Evolutionary conservation across 2,113 vertebrate genomes (phyloP).

Genomic region (Psilopsiagon aurifrons): DNA sequence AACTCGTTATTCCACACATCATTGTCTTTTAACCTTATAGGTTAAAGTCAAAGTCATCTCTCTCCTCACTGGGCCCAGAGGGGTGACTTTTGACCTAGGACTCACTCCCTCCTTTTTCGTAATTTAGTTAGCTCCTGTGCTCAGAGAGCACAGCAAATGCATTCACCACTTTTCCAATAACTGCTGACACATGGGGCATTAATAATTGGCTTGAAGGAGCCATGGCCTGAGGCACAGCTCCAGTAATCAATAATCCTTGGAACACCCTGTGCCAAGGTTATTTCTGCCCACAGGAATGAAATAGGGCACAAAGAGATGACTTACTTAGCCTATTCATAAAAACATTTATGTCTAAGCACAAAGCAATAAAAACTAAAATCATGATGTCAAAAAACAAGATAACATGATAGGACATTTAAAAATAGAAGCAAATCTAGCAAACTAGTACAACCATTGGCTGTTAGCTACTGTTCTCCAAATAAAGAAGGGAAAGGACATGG

Average conservation of each 20-base stretch:
- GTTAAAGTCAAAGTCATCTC: neutral
- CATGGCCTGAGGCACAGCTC: constrained; percentile 1
- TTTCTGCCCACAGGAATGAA: constrained; percentile 1
- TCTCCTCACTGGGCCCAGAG: neutral
- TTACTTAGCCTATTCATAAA: constrained; percentile 19
- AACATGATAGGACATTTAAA: neutral
- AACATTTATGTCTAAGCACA: neutral
- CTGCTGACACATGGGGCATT: constrained; percentile 6
- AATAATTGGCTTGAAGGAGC: constrained; percentile 25
- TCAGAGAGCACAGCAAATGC: neutral
- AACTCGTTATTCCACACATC: neutral
- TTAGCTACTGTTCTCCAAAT: neutral
- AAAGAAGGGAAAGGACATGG: neutral
- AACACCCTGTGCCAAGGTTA: constrained; percentile 12
- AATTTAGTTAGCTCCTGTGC: neutral
- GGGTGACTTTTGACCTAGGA: neutral
- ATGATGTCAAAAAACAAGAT: neutral
- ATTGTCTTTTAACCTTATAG: neutral
- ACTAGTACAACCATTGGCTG: neutral
- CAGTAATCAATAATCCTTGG: constrained; percentile 39
- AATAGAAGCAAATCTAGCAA: neutral
- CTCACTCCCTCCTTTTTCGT: neutral
- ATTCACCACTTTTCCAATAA: constrained; percentile 19
- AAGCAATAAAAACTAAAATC: neutral
- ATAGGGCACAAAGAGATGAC: neutral